phyloP scores from a whole-genome alignment of 2,888 invertebrate genomes.

The Ophioninae sp. region DNA sequence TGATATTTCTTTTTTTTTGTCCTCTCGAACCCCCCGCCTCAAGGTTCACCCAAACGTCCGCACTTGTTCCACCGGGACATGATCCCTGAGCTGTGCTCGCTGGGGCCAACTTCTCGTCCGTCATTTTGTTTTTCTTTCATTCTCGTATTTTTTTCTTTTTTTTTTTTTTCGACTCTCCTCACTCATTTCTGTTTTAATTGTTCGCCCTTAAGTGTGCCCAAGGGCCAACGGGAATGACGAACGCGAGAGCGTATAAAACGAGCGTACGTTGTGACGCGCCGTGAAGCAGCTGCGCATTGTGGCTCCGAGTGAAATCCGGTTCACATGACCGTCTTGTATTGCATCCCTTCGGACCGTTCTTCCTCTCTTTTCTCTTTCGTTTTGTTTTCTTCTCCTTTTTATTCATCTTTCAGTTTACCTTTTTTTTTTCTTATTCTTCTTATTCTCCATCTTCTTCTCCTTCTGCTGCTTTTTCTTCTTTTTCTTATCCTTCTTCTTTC shows the following conservation, averaged over 20 bases:
- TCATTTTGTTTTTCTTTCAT: slow-evolving; percentile 25
- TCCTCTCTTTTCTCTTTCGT: neutral
- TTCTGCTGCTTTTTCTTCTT: slow-evolving; percentile 15
- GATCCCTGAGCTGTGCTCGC: slow-evolving; percentile 11
- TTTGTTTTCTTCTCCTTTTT: slow-evolving; percentile 23
- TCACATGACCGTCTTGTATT: slow-evolving; percentile 73
- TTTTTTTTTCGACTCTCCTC: too few species aligned
- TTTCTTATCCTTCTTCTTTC: slow-evolving; percentile 3
- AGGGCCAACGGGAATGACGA: slow-evolving; percentile 44
- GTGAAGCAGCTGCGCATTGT: slow-evolving; percentile 69
- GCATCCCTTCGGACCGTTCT: slow-evolving; percentile 28
- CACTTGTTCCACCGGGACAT: slow-evolving; percentile 53
- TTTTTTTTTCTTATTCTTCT: slow-evolving; percentile 3
- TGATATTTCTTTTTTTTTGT: slow-evolving; percentile 38
- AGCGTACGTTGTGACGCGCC: slow-evolving; percentile 59
- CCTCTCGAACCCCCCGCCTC: too few species aligned
- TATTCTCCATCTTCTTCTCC: slow-evolving; percentile 15
- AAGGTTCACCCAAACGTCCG: too few species aligned
- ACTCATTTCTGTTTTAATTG: slow-evolving; percentile 49
- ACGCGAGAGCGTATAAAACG: slow-evolving; percentile 39
- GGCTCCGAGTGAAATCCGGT: slow-evolving; percentile 75
- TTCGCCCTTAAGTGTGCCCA: slow-evolving; percentile 42
- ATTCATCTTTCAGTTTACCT: too few species aligned
- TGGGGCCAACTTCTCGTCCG: slow-evolving; percentile 16
- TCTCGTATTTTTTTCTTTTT: slow-evolving; percentile 35